Evolutionary conservation across 2,113 vertebrate species (phyloP).

Genomic region (Pygoscelis adeliae): DNA sequence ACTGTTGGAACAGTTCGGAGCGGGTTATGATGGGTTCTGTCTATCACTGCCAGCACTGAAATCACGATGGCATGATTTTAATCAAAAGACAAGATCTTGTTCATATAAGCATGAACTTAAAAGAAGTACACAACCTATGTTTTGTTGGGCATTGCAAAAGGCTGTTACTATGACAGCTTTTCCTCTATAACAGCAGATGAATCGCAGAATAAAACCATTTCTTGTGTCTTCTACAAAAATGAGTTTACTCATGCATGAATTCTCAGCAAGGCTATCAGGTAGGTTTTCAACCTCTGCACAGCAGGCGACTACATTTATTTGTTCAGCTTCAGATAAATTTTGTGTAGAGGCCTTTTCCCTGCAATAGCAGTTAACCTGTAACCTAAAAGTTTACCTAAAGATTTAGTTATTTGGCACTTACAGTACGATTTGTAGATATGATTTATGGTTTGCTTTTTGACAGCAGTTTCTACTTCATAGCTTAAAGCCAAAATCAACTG

Average conservation of each 20-base stretch:
- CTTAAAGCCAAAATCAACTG: background rate
- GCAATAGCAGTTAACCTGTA: background rate
- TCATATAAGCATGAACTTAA: background rate
- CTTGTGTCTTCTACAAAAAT: background rate
- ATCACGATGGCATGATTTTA: background rate
- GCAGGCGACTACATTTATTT: background rate
- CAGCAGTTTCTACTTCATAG: background rate
- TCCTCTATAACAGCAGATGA: background rate
- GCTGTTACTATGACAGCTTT: background rate
- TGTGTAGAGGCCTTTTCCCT: background rate
- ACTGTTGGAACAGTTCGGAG: background rate
- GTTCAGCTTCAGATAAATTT: background rate
- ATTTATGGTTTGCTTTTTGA: background rate
- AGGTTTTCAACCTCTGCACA: background rate
- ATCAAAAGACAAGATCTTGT: background rate
- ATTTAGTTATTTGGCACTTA: background rate
- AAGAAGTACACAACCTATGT: background rate
- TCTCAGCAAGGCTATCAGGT: background rate
- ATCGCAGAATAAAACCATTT: background rate
- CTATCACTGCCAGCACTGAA: background rate
- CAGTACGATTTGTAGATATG: background rate
- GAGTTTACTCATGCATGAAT: background rate
- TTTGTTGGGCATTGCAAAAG: background rate
- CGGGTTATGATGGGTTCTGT: background rate
- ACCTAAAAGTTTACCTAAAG: background rate